Evolutionary conservation across 2,888 invertebrate species (phyloP), one percentile per base, ranked within the genome.

Genomic region (Emmelina monodactyla): DNA sequence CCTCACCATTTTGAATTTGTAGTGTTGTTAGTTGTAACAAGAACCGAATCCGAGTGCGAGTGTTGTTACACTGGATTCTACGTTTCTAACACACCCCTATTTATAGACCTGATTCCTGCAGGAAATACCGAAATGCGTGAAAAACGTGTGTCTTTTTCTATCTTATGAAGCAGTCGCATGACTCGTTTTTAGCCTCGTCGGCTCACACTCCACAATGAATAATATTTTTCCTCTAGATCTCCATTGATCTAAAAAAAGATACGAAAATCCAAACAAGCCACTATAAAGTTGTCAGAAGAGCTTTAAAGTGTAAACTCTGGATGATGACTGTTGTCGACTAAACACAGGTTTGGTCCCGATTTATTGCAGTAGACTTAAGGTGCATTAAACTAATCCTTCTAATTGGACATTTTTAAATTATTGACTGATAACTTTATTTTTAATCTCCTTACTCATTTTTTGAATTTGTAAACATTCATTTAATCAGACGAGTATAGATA

Each of bases 41-140:
- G 78, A 78, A 79, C 79, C 62, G 73, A 73, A 72, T 64, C 64
- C 62, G 76, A 71, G 73, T 76, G 79, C 79, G 79, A 76, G 75
- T 79, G 76, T 61, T 69, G 70, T 75, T 75, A 78, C 79, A 79
- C 79, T 79, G 70, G 62, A 64, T 58, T 66, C 61, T 57, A 59
- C 62, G 58, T 60, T 57, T 57, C 58, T 50, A 47, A 58, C 53
- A 58, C 62, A 73, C 76, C 76, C 72, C 64, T 79, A 79, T 79
- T 76, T 79, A 79, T 79, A 79, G 59, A 64, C 68, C 63, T 65
- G 62, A 60, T 52, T 40, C 37, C 35, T 46, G 46, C 50, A 44
- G 42, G 53, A 51, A 60, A 61, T 58, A 59, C 56, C 47, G 59
- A 64, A 67, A 73, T 75, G 75, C 75, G 57, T 66, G 62, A 71